These are phyloP conservation scores for Dynastes hyllus DNA, from an alignment of 2,888 invertebrate genomes.

Conservation along the genomic window DNA sequence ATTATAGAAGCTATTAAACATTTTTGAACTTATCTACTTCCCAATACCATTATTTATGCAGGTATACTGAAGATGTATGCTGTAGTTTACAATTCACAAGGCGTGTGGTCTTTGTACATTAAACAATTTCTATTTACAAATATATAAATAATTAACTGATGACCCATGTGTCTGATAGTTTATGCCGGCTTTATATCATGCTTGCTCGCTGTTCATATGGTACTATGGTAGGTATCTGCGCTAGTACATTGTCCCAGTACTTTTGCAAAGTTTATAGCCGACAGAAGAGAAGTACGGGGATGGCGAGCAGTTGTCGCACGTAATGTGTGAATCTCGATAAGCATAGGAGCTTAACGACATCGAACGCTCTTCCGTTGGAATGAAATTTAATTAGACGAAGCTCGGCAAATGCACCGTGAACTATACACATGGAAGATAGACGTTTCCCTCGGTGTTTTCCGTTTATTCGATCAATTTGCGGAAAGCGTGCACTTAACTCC, in stretches of 20 bases:
- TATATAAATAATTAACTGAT: no score
- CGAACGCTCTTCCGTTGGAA: not conserved
- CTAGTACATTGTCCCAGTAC: not conserved
- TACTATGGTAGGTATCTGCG: no score
- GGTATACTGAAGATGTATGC: no score
- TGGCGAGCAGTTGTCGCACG: conserved; percentile 38
- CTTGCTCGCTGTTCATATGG: no score
- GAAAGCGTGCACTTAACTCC: not conserved
- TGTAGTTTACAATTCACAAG: no score
- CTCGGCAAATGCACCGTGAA: not conserved
- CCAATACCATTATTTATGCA: no score
- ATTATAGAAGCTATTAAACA: no score
- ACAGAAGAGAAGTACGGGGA: conserved; percentile 8
- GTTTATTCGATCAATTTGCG: conserved; percentile 19
- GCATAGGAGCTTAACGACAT: conserved; percentile 29
- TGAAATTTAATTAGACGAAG: conserved; percentile 40
- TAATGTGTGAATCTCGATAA: conserved; percentile 46
- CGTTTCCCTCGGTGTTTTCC: conserved; percentile 14
- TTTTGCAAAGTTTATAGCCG: conserved; percentile 10
- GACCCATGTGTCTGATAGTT: no score
- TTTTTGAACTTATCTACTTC: no score
- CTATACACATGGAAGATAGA: not conserved
- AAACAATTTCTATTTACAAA: no score
- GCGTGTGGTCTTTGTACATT: no score
- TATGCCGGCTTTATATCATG: no score